phyloP scores from a whole-genome alignment of 2,113 vertebrate genomes.

The Chlorocebus sabaeus region DNA sequence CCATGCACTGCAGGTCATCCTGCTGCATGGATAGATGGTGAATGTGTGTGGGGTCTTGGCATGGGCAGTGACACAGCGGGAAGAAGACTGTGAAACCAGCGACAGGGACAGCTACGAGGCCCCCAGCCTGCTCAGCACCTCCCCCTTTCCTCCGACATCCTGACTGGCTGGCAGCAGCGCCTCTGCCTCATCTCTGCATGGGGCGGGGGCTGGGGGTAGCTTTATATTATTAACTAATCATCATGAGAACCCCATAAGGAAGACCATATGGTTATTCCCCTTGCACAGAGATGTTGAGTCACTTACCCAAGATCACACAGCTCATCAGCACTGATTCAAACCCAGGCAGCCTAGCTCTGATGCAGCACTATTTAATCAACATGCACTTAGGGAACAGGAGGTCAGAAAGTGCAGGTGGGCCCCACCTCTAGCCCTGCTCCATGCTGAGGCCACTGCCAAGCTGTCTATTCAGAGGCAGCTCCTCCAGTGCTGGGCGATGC shows the following conservation, averaged over 20 bases:
- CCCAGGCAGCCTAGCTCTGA: background rate
- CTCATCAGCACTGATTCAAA: background rate
- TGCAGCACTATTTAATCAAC: background rate
- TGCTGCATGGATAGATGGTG: slow-evolving; percentile 95
- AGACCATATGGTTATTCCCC: background rate
- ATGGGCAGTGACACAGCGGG: slow-evolving; percentile 92
- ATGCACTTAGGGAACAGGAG: background rate
- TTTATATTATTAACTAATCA: background rate
- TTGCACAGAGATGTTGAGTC: background rate
- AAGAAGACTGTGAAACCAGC: slow-evolving; percentile 92
- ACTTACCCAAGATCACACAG: background rate
- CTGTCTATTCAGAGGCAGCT: background rate
- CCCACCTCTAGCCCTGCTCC: background rate
- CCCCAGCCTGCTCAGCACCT: too few relatives aligned
- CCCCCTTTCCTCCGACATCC: too few relatives aligned
- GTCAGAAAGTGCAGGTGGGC: background rate
- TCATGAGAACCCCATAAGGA: background rate
- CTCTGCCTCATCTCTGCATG: background rate
- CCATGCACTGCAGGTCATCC: slow-evolving; percentile 89
- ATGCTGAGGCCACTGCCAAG: background rate
- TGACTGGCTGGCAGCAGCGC: too few relatives aligned
- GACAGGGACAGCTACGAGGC: too few relatives aligned
- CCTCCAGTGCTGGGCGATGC: background rate
- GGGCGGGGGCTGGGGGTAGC: fast-evolving
- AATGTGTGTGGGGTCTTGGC: slow-evolving; percentile 93